phyloP scores from a whole-genome alignment of 2,888 invertebrate species.

The Lasioglossum vierecki region DNA sequence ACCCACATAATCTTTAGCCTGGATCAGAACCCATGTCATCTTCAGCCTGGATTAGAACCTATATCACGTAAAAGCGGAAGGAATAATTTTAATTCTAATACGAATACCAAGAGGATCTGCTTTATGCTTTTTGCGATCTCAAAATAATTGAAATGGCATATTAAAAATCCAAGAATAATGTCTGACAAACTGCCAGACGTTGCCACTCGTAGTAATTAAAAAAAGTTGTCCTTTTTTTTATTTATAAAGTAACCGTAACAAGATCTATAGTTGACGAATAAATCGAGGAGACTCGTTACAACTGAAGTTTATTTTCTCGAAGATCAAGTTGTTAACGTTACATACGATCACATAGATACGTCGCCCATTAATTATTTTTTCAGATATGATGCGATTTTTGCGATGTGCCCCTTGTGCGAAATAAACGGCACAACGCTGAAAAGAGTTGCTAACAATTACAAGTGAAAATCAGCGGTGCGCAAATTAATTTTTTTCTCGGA shows the following conservation, averaged over 20 bases:
- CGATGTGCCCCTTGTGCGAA: not conserved
- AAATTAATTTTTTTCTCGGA: not conserved
- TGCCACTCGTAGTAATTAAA: not conserved
- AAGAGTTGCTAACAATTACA: not conserved
- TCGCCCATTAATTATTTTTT: not conserved
- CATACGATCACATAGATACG: not conserved
- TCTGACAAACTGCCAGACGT: too few species aligned
- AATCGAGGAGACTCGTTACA: not conserved
- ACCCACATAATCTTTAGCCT: too few species aligned
- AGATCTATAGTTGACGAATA: not conserved
- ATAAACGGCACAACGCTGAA: not conserved
- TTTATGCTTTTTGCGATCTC: not conserved
- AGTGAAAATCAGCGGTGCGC: not conserved
- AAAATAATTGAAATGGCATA: not conserved
- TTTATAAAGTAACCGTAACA: not conserved
- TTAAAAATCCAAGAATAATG: not conserved
- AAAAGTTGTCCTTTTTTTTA: not conserved
- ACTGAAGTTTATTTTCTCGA: slow-evolving; percentile 1
- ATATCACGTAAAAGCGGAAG: too few species aligned
- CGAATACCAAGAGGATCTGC: not conserved
- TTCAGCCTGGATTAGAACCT: too few species aligned
- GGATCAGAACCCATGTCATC: too few species aligned
- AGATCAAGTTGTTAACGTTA: not conserved
- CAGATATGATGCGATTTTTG: not conserved
- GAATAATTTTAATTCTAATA: too few species aligned